These are phyloP conservation scores for Pteronotus mesoamericanus DNA, from an alignment of 2,797 vertebrate genomes.

Conservation along the genomic window DNA sequence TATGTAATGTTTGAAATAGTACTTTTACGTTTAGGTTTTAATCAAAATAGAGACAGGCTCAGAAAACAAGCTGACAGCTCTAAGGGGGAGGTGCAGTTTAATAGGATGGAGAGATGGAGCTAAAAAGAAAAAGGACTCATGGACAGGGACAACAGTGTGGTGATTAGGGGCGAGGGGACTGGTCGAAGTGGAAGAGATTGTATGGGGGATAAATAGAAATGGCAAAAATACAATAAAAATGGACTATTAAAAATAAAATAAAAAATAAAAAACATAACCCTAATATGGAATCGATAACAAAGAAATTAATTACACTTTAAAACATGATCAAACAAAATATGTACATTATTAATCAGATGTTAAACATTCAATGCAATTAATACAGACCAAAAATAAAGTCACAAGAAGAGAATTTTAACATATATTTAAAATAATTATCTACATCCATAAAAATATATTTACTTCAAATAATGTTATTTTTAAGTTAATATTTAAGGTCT, in stretches of 20 bases:
- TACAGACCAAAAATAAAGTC: not conserved
- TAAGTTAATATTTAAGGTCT: not conserved
- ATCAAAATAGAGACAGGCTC: not conserved
- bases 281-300: not conserved
- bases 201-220: not conserved
- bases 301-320: conserved; percentile 17
- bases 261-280: not conserved
- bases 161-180: not conserved
- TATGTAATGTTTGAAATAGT: not conserved
- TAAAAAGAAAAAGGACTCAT: not conserved
- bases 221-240: not conserved
- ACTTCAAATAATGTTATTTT: not conserved
- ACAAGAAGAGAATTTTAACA: not conserved
- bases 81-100: not conserved
- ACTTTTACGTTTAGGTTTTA: conserved; percentile 24
- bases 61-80: not conserved
- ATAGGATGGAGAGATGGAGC: not conserved
- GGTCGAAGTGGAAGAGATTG: not conserved
- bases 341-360: conserved; percentile 21
- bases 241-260: not conserved
- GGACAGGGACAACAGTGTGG: not conserved
- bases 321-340: conserved; percentile 32
- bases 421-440: conserved; percentile 3
- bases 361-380: conserved; percentile 28
- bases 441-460: not conserved